These are phyloP conservation scores for Syrista parreyssii DNA, from an alignment of 2,888 invertebrate species.

Conservation along the genomic window DNA sequence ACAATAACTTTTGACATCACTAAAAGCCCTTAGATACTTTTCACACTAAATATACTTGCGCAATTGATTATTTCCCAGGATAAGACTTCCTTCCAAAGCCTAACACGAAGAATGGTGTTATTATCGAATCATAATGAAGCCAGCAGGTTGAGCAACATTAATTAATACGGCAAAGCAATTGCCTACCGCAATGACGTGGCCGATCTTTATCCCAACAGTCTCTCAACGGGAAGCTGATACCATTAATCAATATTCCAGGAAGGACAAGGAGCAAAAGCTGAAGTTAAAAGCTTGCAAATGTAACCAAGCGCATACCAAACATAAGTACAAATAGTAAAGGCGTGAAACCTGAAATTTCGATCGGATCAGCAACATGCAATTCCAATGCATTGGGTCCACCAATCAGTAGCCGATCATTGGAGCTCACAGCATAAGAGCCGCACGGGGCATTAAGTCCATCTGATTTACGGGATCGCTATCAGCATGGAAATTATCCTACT, in stretches of 20 bases:
- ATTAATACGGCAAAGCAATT: constrained; percentile 45
- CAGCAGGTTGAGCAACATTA: constrained; percentile 39
- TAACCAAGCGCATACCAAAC: background rate
- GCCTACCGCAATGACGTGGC: constrained; percentile 31
- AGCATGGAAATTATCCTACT: background rate
- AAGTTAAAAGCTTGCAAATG: background rate
- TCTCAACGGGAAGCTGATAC: constrained; percentile 29
- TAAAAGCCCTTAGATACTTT: background rate
- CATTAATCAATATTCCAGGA: constrained; percentile 39
- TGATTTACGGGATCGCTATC: background rate
- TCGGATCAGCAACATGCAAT: background rate
- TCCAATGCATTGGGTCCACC: background rate
- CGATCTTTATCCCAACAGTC: constrained; percentile 41
- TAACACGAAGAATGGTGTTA: background rate
- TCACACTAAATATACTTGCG: background rate
- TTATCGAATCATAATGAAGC: background rate
- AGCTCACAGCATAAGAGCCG: background rate
- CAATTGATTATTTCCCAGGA: background rate
- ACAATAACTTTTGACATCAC: background rate
- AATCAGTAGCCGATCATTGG: background rate
- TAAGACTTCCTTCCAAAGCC: background rate
- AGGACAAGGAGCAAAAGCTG: background rate
- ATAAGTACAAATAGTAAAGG: background rate
- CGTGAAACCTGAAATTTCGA: background rate
- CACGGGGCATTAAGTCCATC: background rate